Evolutionary conservation across 2,113 vertebrate species (phyloP).

Genomic region (Oceanodroma tethys): DNA sequence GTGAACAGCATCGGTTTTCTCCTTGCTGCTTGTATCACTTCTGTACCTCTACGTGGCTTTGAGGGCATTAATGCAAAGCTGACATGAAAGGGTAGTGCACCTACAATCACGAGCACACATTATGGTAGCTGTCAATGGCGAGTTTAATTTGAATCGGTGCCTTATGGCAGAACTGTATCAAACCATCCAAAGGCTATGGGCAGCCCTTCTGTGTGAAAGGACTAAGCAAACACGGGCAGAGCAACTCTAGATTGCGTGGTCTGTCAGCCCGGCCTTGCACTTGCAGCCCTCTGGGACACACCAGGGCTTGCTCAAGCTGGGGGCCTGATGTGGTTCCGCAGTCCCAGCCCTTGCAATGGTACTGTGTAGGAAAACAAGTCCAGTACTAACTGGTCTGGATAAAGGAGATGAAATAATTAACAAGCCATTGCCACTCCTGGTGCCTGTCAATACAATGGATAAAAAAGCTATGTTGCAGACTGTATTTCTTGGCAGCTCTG

Average conservation of each 20-base stretch:
- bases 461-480: background rate
- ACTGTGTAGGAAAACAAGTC: background rate
- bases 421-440: background rate
- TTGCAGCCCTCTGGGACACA: background rate
- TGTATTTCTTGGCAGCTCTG: rapidly evolving
- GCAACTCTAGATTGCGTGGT: background rate
- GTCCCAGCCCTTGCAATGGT: background rate
- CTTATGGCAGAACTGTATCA: background rate
- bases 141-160: background rate
- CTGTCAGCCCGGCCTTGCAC: background rate
- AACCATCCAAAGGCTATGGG: background rate
- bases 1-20: background rate
- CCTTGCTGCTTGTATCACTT: background rate
- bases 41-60: background rate
- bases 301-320: background rate
- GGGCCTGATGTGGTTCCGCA: background rate
- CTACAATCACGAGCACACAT: rapidly evolving
- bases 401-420: background rate
- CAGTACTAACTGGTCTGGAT: background rate
- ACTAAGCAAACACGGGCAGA: background rate
- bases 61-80: background rate
- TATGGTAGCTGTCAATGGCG: rapidly evolving
- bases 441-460: background rate
- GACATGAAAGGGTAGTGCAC: background rate
- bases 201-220: background rate